Conservation (phyloP, 2,797 vertebrate genomes). For the Rhynchonycteris naso region DNA sequence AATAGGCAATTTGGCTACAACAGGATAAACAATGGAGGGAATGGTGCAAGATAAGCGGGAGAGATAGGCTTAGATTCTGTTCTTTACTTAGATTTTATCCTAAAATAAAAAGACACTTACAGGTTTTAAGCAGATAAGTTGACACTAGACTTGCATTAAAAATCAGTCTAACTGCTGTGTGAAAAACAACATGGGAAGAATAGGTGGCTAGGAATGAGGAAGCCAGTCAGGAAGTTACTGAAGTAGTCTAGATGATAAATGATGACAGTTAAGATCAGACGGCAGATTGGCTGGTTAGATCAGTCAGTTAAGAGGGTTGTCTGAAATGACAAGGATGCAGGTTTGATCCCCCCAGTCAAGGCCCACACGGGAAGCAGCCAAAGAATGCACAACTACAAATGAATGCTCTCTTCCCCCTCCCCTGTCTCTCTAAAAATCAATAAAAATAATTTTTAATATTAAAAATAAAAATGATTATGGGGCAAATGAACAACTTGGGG, state of each 20-base stretch:
- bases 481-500: not conserved
- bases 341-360: no score
- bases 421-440: no score
- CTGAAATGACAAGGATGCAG: no score
- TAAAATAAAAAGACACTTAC: not conserved
- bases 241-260: not conserved
- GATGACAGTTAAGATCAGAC: not conserved
- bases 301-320: no score
- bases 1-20: not conserved
- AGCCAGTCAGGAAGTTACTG: not conserved
- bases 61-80: not conserved
- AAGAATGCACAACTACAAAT: no score
- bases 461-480: no score
- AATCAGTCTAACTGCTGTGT: not conserved
- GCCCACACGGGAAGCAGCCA: no score
- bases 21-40: not conserved
- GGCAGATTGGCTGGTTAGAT: no score
- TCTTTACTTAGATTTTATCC: not conserved
- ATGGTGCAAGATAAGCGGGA: not conserved
- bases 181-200: not conserved
- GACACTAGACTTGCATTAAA: not conserved
- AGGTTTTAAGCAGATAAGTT: not conserved
- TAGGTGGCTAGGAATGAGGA: not conserved
- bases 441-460: no score
- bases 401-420: no score